These are phyloP conservation scores for Malacoctenus gilli DNA, from an alignment of 2,797 vertebrate genomes.

Conservation along the genomic window DNA sequence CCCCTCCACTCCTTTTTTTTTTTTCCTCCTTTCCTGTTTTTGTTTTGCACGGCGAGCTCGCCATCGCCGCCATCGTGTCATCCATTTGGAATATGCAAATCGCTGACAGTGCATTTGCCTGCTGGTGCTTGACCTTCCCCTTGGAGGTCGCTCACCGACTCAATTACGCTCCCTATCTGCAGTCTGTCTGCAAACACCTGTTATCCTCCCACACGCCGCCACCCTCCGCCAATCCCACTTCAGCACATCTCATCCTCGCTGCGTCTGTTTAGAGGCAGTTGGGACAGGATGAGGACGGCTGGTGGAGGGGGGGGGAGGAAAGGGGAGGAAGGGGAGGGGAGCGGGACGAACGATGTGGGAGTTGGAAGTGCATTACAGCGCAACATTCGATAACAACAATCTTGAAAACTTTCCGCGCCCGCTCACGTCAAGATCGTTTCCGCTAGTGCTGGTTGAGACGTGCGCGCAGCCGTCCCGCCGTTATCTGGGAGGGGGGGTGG, in stretches of 20 bases:
- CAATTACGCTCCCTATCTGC: constrained; percentile 85
- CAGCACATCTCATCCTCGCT: constrained; percentile 67
- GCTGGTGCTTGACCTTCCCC: constrained; percentile 86
- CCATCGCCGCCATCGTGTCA: constrained; percentile 77
- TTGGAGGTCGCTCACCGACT: constrained; percentile 85
- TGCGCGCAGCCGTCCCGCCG: too few species aligned
- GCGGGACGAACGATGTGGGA: constrained; percentile 39
- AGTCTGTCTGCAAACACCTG: constrained; percentile 86
- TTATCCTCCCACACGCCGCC: constrained; percentile 79
- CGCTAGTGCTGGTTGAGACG: constrained; percentile 32
- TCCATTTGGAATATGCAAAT: constrained; percentile 86
- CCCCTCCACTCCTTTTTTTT: constrained; percentile 34
- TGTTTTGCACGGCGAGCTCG: constrained; percentile 56
- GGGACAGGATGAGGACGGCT: constrained; percentile 61
- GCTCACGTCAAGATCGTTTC: constrained; percentile 43
- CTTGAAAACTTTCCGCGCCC: constrained; percentile 46
- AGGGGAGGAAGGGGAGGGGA: too few species aligned
- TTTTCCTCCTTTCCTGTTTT: constrained; percentile 15
- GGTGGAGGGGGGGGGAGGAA: constrained; percentile 25
- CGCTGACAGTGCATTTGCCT: constrained; percentile 86
- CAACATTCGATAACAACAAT: constrained; percentile 39
- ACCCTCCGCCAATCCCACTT: constrained; percentile 76
- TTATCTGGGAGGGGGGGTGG: too few species aligned
- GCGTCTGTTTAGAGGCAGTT: constrained; percentile 70
- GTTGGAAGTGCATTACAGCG: constrained; percentile 39